Percentiles rank a stretch among this genome's conserved stretches.
Conservation (phyloP, 1,140 invertebrate genomes). For the Ips nitidus region DNA sequence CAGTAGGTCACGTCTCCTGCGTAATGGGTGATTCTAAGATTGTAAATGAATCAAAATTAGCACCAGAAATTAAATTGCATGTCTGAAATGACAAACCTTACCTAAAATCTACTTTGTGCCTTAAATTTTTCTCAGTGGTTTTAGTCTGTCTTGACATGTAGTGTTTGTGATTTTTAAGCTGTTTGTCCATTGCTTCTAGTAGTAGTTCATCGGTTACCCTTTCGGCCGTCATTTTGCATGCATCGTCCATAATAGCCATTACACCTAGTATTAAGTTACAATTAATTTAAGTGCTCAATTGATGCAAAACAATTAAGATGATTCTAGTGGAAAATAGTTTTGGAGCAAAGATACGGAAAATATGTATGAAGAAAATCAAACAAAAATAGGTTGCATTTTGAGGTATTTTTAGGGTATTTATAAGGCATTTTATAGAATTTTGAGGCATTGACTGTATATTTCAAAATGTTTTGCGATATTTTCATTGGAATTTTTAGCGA, state of each 20-base stretch:
- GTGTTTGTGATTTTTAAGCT: constrained; percentile 83
- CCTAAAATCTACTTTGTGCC: constrained; percentile 64
- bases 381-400: too few relatives aligned
- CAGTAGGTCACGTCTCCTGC: constrained; percentile 95
- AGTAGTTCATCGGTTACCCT: constrained; percentile 90
- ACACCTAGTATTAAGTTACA: constrained; percentile 57
- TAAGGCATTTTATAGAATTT: too few relatives aligned
- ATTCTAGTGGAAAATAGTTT: too few relatives aligned
- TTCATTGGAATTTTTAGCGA: too few relatives aligned
- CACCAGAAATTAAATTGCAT: constrained; percentile 24
- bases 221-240: constrained; percentile 85
- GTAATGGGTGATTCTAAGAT: constrained; percentile 67
- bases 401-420: too few relatives aligned
- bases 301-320: not conserved
- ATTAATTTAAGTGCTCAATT: not conserved
- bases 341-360: too few relatives aligned
- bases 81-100: not conserved
- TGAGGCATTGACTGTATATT: too few relatives aligned
- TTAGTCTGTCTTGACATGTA: constrained; percentile 85
- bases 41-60: constrained; percentile 19
- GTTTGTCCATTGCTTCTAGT: constrained; percentile 91
- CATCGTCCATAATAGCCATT: constrained; percentile 92
- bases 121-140: constrained; percentile 77
- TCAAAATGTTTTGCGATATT: too few relatives aligned
- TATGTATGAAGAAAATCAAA: too few relatives aligned